Base-by-base conservation (phyloP, 2,797 vertebrate genomes). In the Otus scops region DNA sequence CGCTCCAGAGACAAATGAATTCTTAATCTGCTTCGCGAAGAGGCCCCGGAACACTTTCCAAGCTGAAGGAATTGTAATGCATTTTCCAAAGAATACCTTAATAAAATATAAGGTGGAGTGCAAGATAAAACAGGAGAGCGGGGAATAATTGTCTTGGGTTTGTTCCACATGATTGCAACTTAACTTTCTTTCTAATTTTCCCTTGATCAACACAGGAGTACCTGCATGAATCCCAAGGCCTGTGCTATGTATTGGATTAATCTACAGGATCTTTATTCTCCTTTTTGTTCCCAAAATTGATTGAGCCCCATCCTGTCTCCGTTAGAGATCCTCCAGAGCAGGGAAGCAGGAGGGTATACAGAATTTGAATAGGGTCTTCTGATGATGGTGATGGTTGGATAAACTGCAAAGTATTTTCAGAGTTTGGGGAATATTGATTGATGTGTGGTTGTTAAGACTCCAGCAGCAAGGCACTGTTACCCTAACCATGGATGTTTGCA, bases 11-110 rank as follows among this genome's bases (percentile, higher is more conserved):
- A 45, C 11, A 8, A 86, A 96, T 91, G 84, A 81, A 43, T 74
- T 28, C 88, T 91, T 89, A 75, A 94, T 95, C 89, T 51, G 61
- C 79, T 65, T 39, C 4, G 0, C 64, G 79, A 78, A 87, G 79
- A 87, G 79, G 56, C 54, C 53, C 39, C 28, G 10, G 16, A 89
- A 28, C 27, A 21, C 59, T 43, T 83, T 24, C 53, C 68, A 2
- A 54, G 60, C 48, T 45, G 16, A 34, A 82, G 93, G 93, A 95
- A 93, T 88, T 22, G 59, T 70, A 79, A 94, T 91, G 78, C 3
- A 0, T 74, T 95, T 90, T 91, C 88, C 85, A 9, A 80, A 88
- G 60, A 45, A 50, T 43, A 75, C 75, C 75, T 75, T 41, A 27
- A 54, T 87, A 51, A 91, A 89, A 89, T 51, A 90, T 23, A 34